Evolutionary conservation across 2,888 invertebrate genomes (phyloP), one percentile per base, ranked within the genome.

Genomic region (Tolmerus cingulatus): DNA sequence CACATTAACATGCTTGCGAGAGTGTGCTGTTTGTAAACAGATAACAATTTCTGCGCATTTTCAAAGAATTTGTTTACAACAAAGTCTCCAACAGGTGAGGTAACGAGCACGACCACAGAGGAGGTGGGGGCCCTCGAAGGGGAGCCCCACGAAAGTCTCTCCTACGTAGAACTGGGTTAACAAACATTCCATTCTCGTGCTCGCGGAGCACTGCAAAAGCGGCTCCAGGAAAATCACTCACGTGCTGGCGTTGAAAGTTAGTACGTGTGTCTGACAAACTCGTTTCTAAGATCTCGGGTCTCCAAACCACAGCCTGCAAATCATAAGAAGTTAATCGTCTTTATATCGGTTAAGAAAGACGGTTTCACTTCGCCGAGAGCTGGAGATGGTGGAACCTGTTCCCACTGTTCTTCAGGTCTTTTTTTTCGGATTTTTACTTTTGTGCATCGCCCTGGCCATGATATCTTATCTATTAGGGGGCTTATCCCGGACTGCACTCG

Each of bases 231-330:
- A 66, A 78, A 79, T 37, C 23, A 27, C 51, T 79, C 79, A 79
- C 79, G 51, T 79, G 79, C 79, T 79, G 51, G 79, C 46, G 79
- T 79, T 79, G 79, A 79, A 79, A 79, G 79, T 79, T 79, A 79
- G 51, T 79, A 79, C 79, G 79, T 78, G 46, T 43, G 14, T n/a
- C 51, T 79, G 79, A 79, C 55, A 79, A 79, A 79, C 79, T 51
- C 30, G 79, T 79, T 79, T 34, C 27, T 40, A 51, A 40, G 79
- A 79, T 79, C 79, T 79, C 51, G 0, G 79, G 27, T 79, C 51
- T 51, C 27, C 79, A 27, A 79, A 79, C 79, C 51, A 30, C 79
- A 79, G 51, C 16, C 79, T 51, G 23, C 14, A 79, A 79, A 27
- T 55, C 79, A 79, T 79, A 23, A 51, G 46, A 30, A 51, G 51